Conservation (phyloP, 2,797 vertebrate species). For the Sarcophilus harrisii region DNA sequence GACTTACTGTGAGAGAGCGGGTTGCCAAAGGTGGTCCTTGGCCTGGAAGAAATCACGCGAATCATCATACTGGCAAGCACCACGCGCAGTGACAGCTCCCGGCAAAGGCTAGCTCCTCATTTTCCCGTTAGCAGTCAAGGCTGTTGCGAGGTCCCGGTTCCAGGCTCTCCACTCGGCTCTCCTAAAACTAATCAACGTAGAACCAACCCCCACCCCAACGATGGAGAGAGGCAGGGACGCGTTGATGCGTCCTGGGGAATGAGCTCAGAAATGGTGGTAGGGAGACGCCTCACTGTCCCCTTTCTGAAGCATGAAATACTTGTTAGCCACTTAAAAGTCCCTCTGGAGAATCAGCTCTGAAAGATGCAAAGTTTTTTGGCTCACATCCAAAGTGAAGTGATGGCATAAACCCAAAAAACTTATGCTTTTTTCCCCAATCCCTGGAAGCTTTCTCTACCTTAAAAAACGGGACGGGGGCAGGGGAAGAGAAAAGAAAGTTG, state of each 20-base stretch:
- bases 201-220: background rate
- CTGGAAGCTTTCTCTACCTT: background rate
- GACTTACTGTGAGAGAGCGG: conserved; percentile 7
- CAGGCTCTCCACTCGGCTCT: background rate
- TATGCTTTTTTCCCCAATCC: background rate
- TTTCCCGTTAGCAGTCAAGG: conserved; percentile 15
- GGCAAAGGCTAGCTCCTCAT: conserved; percentile 45
- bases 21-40: conserved; percentile 60
- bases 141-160: conserved; percentile 45
- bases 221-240: background rate
- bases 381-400: background rate
- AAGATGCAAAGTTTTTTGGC: conserved; percentile 12
- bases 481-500: too few relatives aligned
- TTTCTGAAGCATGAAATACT: background rate
- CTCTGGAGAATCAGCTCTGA: conserved; percentile 5
- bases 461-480: too few relatives aligned
- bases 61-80: conserved; percentile 67
- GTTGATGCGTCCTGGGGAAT: background rate
- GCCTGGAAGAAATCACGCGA: conserved; percentile 49
- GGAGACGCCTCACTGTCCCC: background rate
- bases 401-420: conserved; percentile 1
- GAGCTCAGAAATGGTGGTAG: conserved; percentile 38
- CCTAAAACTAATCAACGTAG: background rate
- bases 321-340: background rate
- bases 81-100: background rate